Percentiles rank a stretch among this genome's conserved stretches.
phyloP scores from a whole-genome alignment of 2,797 vertebrate genomes.

The Hippopotamyrus pictus region DNA sequence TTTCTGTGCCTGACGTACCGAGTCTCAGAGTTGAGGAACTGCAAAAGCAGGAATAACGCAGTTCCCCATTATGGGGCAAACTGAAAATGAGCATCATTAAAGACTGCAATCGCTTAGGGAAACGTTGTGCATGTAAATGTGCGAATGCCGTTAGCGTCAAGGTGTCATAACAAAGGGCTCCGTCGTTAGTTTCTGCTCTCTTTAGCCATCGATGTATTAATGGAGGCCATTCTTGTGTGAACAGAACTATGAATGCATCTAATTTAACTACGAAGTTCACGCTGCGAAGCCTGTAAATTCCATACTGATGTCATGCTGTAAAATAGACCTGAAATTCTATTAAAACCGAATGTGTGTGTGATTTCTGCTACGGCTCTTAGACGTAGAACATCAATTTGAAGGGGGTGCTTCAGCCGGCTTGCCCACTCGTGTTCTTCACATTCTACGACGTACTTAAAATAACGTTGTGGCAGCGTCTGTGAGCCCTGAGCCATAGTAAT shows the following conservation, averaged over 20 bases:
- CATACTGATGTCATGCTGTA: slow-evolving; percentile 19
- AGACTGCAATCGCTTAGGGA: neutral
- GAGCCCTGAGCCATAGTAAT: slow-evolving; percentile 30
- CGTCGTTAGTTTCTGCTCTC: neutral
- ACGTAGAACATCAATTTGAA: neutral
- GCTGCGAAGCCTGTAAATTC: slow-evolving; percentile 9
- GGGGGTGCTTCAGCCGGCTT: slow-evolving; percentile 8
- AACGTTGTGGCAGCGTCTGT: slow-evolving; percentile 22
- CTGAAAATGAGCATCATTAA: neutral
- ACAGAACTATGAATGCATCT: slow-evolving; percentile 14
- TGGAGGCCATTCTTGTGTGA: slow-evolving; percentile 1
- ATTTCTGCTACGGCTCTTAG: slow-evolving; percentile 22
- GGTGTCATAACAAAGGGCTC: neutral
- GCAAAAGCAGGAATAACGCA: neutral
- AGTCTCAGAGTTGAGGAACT: neutral
- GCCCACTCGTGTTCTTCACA: slow-evolving; percentile 32
- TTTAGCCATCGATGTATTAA: neutral
- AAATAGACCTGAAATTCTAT: slow-evolving; percentile 23
- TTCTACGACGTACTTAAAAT: slow-evolving; percentile 50
- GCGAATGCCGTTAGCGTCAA: neutral
- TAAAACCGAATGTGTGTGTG: slow-evolving; percentile 17
- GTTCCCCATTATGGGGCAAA: neutral
- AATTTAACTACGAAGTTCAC: slow-evolving; percentile 4
- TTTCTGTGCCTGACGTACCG: neutral
- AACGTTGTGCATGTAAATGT: neutral